Base-by-base conservation (phyloP, 2,113 vertebrate species). In the Pseudorhombus dupliciocellatus region DNA sequence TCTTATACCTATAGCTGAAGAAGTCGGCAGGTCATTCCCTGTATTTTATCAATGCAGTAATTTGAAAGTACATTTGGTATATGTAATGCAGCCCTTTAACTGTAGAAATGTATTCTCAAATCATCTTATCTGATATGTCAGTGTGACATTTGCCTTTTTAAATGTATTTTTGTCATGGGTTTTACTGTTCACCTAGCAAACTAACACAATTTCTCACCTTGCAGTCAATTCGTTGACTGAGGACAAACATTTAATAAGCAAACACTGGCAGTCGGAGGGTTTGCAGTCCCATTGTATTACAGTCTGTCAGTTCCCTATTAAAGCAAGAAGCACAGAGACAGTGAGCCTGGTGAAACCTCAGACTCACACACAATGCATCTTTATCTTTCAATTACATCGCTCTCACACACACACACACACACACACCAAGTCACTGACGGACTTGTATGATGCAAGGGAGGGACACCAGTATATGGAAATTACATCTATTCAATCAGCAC, bases 401-500 rank as follows among this genome's bases (percentile, higher is more conserved):
- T 16, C 24, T 70, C 66, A 60, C 50, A 42, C 37, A 70, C 25
- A 46, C 16, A 46, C 18, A 46, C 42, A 46, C 42, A 42, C 40
- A 42, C 40, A 42, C 10, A 44, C 42, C 16, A 46, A 20, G 42
- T 16, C 14, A 46, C 42, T 46, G 42, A 6, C 56, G 51, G 26
- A 80, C 65, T 22, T 25, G 26, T 70, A 50, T 30, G 48, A 70
- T 66, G 21, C 37, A 70, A 69, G 18, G 60, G 62, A 65, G 58
- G 24, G 72, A 31, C 60, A 52, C 12, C 34, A 34, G 65, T 59
- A 78, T 69, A 82, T 75, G 58, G 75, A 80, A 84, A 90, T 84
- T 26, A n/a, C 66, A 79, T 83, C 81, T 66, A 83, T 88, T 85
- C 53, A 48, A 60, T 81, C 57, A 78, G 64, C 64, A 12, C 4